Evolutionary conservation across 2,888 invertebrate genomes (phyloP), one percentile per base, ranked within the genome.

Genomic region (Hartigia nigra): DNA sequence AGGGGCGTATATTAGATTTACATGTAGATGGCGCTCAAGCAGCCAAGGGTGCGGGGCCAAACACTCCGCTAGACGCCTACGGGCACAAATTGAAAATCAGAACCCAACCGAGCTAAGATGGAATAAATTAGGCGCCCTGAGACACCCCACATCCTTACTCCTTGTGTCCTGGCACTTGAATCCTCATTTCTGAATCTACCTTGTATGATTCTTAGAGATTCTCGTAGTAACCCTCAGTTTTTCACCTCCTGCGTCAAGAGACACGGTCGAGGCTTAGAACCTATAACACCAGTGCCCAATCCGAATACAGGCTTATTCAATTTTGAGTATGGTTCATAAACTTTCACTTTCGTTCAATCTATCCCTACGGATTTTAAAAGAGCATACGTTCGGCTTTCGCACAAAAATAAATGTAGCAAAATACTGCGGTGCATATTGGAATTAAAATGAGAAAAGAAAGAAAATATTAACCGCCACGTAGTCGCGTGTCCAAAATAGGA

Each of bases 1-100:
- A 76, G 83, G 84, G 81, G 83, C 84, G 86, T 85, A 87, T 89
- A 90, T 90, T 88, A 90, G 88, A 90, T 90, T 90, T 90, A 89
- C 90, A 90, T 90, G 89, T 89, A 90, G 90, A 90, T 90, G 87
- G 89, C 85, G 84, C 86, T 90, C 89, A 90, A 90, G 88, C 88
- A 90, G 87, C 79, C 79, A 77, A 80, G 79, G 77, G 74, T 77
- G 34, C 74, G 74, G 74, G 70, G 77, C 78, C 76, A 81, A 77
- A 74, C 79, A 75, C 69, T 32, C 31, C 75, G 80, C 80, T 77
- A 81, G 82, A 81, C 80, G 82, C 81, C 81, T 78, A 86, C 87
- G 79, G 88, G 85, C 85, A 83, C 85, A 87, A 87, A 88, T 88
- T 88, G 88, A 88, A 88, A 88, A 88, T 88, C 88, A 87, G 81